Conservation (phyloP, 2,888 invertebrate species). For the Orthosia cruda region DNA sequence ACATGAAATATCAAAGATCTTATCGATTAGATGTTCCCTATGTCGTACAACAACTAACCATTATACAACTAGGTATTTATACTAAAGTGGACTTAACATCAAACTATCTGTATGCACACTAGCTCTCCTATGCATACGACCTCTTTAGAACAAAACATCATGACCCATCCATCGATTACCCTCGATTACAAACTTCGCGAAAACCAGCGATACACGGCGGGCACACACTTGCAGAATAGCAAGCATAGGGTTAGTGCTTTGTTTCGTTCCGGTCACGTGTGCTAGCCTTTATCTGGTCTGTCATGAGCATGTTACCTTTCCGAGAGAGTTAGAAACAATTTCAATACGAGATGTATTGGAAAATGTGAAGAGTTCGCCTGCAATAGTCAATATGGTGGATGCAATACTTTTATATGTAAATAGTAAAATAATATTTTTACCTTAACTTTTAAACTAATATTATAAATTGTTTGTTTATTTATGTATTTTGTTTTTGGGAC, state of each 20-base stretch:
- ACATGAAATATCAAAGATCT: too few species aligned
- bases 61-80: neutral
- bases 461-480: too few species aligned
- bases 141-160: conserved; percentile 9
- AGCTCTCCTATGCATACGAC: conserved; percentile 9
- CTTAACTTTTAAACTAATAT: neutral
- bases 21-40: neutral
- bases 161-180: conserved; percentile 39
- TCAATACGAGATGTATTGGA: conserved; percentile 63
- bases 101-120: neutral
- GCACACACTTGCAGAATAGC: conserved; percentile 55
- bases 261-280: conserved; percentile 66
- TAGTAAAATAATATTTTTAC: neutral
- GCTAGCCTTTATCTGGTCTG: conserved; percentile 62
- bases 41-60: too few species aligned
- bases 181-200: conserved; percentile 48
- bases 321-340: conserved; percentile 63
- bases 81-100: neutral
- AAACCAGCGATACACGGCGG: conserved; percentile 31
- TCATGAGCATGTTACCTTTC: conserved; percentile 62
- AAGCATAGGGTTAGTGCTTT: conserved; percentile 60
- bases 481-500: too few species aligned
- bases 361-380: conserved; percentile 24
- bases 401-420: conserved; percentile 11
- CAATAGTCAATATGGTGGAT: conserved; percentile 44